Base-by-base conservation (phyloP, 2,113 vertebrate genomes). In the Engystomops pustulosus region DNA sequence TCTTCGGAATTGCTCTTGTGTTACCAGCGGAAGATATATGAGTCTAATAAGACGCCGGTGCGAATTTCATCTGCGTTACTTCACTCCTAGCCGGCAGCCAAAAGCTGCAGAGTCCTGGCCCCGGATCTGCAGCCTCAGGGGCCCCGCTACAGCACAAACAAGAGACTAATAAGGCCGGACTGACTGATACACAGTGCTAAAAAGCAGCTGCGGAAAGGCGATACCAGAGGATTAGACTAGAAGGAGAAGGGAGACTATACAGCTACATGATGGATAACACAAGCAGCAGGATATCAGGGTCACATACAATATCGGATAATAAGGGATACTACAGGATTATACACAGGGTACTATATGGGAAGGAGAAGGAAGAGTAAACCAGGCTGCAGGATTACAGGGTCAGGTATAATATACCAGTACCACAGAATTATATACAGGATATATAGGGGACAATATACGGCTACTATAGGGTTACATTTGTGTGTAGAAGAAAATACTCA, bases 1-100 rank as follows among this genome's bases (percentile, higher is more conserved):
- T 83, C 81, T 36, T 32, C n/a, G 25, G 70, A 41, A 72, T 72
- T 74, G 51, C 36, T 60, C 81, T 41, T 47, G 12, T 65, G 71
- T 65, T 83, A 58, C 80, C 58, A 23, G 71, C 69, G 1, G 70
- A 76, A 83, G 70, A 83, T 83, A 27, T 67, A 83, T 76, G 71
- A 18, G 34, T 76, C 70, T 67, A 83, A 83, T 83, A 83, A 83
- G 38, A 75, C 7, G 69, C 45, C 67, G 68, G 36, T 30, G 27
- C 45, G 71, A 51, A 75, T 76, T 67, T 36, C 70, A 18, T 45
- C 44, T 30, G 27, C 10, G 18, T 4, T 55, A 9, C 36, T 41
- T 18, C 62, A 20, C 6, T 41, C 65, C 27, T 65, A 32, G 27
- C 81, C 44, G 53, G 1, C n/a, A 83, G 81, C 27, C 69, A 47